Conservation (phyloP, 2,113 vertebrate genomes). For the Uria lomvia region DNA sequence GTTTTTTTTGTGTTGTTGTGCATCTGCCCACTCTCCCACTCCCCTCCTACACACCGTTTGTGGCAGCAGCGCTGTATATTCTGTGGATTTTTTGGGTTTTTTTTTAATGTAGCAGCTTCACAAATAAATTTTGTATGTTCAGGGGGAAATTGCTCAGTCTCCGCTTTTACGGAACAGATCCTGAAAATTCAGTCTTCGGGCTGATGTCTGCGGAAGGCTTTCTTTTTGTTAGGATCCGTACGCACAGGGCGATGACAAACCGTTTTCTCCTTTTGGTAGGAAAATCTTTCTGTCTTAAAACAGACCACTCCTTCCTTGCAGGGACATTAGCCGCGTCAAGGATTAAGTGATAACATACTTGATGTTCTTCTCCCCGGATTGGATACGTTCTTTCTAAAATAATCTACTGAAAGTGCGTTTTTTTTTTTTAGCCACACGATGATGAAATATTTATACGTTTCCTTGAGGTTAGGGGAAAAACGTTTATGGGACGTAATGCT, state of each 20-base stretch:
- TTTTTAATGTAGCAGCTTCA: not conserved
- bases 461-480: not conserved
- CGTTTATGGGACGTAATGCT: not conserved
- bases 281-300: not conserved
- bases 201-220: conserved; percentile 19
- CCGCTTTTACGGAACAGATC: conserved; percentile 33
- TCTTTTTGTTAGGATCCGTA: conserved; percentile 17
- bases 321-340: not conserved
- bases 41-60: conserved; percentile 9
- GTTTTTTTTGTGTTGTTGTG: not conserved
- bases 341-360: not conserved
- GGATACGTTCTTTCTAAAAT: not conserved
- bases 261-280: not conserved
- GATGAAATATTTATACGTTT: not conserved
- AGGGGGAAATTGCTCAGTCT: not conserved
- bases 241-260: not conserved
- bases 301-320: not conserved
- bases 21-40: conserved; percentile 49
- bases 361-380: not conserved
- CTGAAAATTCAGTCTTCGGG: not conserved
- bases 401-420: not conserved
- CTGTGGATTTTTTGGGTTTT: not conserved
- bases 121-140: not conserved
- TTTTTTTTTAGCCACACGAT: not conserved
- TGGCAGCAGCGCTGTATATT: not conserved